These are phyloP conservation scores for Rhea americana DNA, from an alignment of 2,113 vertebrate species.

Conservation along the genomic window DNA sequence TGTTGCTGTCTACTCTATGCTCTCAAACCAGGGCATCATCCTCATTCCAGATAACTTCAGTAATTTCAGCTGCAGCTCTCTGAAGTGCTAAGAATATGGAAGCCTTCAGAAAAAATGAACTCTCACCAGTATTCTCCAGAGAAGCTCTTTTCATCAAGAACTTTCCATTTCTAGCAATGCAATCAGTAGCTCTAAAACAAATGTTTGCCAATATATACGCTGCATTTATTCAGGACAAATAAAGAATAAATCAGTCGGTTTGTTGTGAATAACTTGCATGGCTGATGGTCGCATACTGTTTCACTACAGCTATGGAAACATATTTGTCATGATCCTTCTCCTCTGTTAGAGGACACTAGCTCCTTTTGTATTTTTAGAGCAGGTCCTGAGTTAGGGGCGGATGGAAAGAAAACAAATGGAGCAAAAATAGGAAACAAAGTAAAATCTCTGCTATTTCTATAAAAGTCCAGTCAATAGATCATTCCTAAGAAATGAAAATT, in stretches of 20 bases:
- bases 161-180: neutral
- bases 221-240: slow-evolving; percentile 42
- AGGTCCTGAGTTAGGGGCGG: neutral
- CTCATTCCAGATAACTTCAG: neutral
- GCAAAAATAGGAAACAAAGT: neutral
- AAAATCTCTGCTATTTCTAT: neutral
- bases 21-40: neutral
- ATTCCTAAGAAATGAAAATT: neutral
- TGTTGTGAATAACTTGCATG: neutral
- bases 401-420: neutral
- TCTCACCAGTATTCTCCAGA: neutral
- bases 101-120: neutral
- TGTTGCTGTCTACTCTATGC: fast-evolving
- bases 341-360: neutral
- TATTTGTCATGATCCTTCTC: neutral
- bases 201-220: slow-evolving; percentile 46
- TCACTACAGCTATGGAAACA: neutral
- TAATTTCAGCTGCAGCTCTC: neutral
- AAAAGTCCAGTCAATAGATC: neutral
- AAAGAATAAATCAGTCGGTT: slow-evolving; percentile 24
- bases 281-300: neutral
- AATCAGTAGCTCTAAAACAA: slow-evolving; percentile 27
- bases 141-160: neutral
- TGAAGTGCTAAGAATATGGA: neutral
- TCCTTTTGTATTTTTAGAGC: neutral